Evolutionary conservation across 2,888 invertebrate species (phyloP), one percentile per base, ranked within the genome.

Genomic region (Aspidiotus destructor): DNA sequence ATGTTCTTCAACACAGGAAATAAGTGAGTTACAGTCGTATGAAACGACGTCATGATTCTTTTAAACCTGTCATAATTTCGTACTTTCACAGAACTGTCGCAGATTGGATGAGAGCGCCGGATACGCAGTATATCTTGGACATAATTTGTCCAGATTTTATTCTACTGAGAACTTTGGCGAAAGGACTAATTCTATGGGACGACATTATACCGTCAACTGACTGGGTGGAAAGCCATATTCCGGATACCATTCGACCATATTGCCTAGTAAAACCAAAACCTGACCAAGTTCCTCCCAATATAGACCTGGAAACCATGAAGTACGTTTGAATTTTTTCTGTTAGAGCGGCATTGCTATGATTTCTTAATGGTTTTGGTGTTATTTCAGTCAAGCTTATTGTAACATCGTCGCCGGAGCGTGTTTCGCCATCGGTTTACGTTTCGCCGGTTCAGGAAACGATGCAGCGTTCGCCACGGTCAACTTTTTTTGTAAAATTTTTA

Each of bases 321-420:
- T 92, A 76, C 83, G 80, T 3, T 28, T 28, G 5, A 28, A 28
- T 5, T 28, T 28, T 28, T 28, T 28, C 5, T 28, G 28, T 1
- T 28, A 28, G 28, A n/a, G 2, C 28, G 5, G 28, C 6, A 48
- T 48, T 61, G 41, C 8, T 41, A 61, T 41, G n/a, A 11, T 9
- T 8, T 42, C 2, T 54, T 16, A 41, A 11, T 63, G 10, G 6
- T 13, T 48, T 13, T n/a, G 48, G 6, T 48, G 48, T 62, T 67
- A 71, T 78, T 81, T 53, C 75, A 92, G 92, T 74, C 96, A 97
- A 82, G 95, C 95, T 0, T 98, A 94, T 79, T 94, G 96, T 79
- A 96, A 97, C 78, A 92, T 97, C 72, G 83, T 95, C 70, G 89
- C 94, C 0, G 99, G 98, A 16, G 94, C 92, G 1, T 93, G 95